Conservation (phyloP, 1,140 invertebrate species). For the Penaeus vannamei region DNA sequence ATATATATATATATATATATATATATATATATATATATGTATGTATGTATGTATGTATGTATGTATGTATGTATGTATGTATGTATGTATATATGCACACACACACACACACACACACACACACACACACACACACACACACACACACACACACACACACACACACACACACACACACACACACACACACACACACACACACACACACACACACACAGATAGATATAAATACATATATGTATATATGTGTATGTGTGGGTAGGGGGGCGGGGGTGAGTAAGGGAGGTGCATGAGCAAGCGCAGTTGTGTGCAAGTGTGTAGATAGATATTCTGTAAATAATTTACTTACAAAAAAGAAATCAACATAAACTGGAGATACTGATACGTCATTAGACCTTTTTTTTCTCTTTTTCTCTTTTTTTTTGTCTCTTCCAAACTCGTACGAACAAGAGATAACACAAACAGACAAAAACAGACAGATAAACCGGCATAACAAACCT, state of each 20-base stretch:
- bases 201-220: neutral
- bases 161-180: neutral
- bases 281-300: neutral
- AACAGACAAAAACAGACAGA: too few species aligned
- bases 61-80: neutral
- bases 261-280: neutral
- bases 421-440: too few species aligned
- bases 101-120: slow-evolving; percentile 33
- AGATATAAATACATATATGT: neutral
- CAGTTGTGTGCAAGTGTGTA: too few species aligned
- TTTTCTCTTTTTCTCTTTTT: too few species aligned
- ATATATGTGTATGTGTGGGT: slow-evolving; percentile 27
- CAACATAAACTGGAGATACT: too few species aligned
- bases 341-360: too few species aligned
- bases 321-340: too few species aligned
- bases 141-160: neutral
- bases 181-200: neutral
- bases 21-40: slow-evolving; percentile 33
- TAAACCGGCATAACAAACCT: too few species aligned
- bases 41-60: neutral
- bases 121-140: neutral
- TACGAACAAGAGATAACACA: too few species aligned
- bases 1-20: slow-evolving; percentile 27
- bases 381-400: too few species aligned
- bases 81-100: slow-evolving; percentile 33